A percentile compares a stretch with the other conserved stretches of the same genome.
Evolutionary conservation across 2,113 vertebrate species (phyloP).

Genomic region (Xiphias gladius): DNA sequence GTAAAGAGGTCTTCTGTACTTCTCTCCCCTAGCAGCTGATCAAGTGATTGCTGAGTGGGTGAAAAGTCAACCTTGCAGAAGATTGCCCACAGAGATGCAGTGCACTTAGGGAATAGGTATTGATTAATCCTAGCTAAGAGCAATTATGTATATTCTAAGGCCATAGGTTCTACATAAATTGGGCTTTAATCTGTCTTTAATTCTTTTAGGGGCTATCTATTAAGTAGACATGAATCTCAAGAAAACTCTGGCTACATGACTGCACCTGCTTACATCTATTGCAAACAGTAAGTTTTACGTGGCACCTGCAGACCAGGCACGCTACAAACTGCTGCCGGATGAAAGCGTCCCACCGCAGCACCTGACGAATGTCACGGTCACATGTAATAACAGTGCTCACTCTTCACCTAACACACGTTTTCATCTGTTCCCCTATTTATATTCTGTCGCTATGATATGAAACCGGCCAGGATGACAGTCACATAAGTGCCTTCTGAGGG

Average conservation of each 20-base stretch:
- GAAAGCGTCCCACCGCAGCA: conserved; percentile 34
- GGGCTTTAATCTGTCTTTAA: conserved; percentile 50
- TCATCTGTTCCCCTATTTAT: conserved; percentile 49
- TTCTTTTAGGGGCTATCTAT: conserved; percentile 47
- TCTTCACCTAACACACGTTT: conserved; percentile 56
- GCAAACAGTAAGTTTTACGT: conserved; percentile 8
- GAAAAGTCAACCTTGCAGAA: conserved; percentile 47
- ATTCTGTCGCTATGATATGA: conserved; percentile 61
- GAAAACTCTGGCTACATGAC: conserved; percentile 5
- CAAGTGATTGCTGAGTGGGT: conserved; percentile 34
- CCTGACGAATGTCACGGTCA: conserved; percentile 59
- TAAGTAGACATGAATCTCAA: conserved; percentile 34
- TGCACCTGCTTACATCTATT: conserved; percentile 2
- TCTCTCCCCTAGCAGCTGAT: conserved; percentile 7
- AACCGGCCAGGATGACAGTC: conserved; percentile 43
- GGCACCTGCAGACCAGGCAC: conserved; percentile 4
- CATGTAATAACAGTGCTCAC: conserved; percentile 59
- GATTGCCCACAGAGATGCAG: conserved; percentile 23
- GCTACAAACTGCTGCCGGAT: neutral
- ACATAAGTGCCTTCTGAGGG: conserved; percentile 65
- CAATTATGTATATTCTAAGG: conserved; percentile 43
- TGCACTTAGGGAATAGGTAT: conserved; percentile 39
- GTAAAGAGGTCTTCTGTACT: neutral
- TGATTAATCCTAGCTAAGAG: conserved; percentile 47
- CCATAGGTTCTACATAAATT: conserved; percentile 50